Base-by-base conservation (phyloP, 2,888 invertebrate species). In the Sepiola atlantica region DNA sequence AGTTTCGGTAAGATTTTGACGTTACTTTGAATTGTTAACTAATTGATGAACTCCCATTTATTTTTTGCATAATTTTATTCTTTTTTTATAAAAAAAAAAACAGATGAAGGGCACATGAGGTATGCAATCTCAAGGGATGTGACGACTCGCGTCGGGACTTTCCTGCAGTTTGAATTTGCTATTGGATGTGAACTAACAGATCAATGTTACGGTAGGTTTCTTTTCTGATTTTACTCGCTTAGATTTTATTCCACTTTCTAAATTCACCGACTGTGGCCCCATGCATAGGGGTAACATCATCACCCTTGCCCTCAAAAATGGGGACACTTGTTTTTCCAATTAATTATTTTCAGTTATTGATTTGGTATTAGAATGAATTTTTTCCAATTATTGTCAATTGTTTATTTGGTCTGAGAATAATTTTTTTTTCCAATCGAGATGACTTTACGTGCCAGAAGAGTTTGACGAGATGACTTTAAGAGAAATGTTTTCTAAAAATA, bases 71-170 rank as follows among this genome's bases (percentile, higher is more conserved):
- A 16, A 12, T 32, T 77, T 14, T n/a, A n/a, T 77, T 32, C 12
- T n/a, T 32, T 32, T 21, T 18, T 16, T 0, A 32, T 94, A 94
- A 3, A 94, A 45, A 45, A 97, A 96, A 94, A 6, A 94, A n/a
- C n/a, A 97, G 97, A 96, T 93, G 95, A 95, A 61, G 96, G 96
- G 92, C 94, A 95, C 91, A 96, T 96, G 95, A 95, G 97, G 35
- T 97, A 97, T 96, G 97, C 97, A 20, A 96, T 97, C 77, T 97
- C 97, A 28, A 96, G 97, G n/a, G 97, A 97, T 95, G 97, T 97
- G 4, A 95, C 95, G 20, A 96, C 97, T 32, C 95, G 95, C 21
- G 96, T 97, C 45, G 96, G 96, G 24, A 97, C 97, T 3, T 96
- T 97, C 94, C 94, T 97, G 32, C 97, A 97, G 96, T 97, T 97